phyloP scores from a whole-genome alignment of 2,888 invertebrate species.

The Hypselothyrea guttata region DNA sequence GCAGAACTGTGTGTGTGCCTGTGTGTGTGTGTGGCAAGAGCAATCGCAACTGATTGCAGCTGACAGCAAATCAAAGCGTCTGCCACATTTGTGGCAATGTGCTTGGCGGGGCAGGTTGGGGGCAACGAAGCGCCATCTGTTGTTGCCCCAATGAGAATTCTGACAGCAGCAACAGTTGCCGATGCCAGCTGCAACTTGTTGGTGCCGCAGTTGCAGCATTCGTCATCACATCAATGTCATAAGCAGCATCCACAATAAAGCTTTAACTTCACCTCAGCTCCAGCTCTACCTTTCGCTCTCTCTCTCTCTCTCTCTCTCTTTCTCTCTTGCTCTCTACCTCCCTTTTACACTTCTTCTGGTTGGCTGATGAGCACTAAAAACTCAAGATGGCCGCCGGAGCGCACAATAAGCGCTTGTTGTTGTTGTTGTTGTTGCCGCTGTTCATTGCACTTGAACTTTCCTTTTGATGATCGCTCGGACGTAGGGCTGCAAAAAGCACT shows the following conservation, averaged over 20 bases:
- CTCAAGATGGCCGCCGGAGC: constrained; percentile 72
- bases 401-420: constrained; percentile 19
- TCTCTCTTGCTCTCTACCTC: constrained; percentile 36
- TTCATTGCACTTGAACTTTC: constrained; percentile 59
- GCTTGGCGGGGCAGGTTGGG: constrained; percentile 27
- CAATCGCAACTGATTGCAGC: constrained; percentile 35
- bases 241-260: constrained; percentile 47
- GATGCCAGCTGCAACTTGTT: constrained; percentile 67
- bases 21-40: constrained; percentile 15
- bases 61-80: constrained; percentile 57
- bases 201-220: constrained; percentile 41
- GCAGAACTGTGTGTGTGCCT: background rate
- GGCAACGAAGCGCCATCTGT: constrained; percentile 43
- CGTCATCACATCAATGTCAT: constrained; percentile 63
- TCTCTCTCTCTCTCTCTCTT: constrained; percentile 24
- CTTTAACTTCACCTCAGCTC: constrained; percentile 14
- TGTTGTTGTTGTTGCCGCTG: constrained; percentile 30
- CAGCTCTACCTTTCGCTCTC: constrained; percentile 40
- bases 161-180: constrained; percentile 59
- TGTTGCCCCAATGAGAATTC: constrained; percentile 66
- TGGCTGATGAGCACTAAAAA: constrained; percentile 56
- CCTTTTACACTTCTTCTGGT: constrained; percentile 57
- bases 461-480: constrained; percentile 37
- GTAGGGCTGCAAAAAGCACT: constrained; percentile 9
- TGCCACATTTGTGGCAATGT: constrained; percentile 41